Conservation (phyloP, 35 echinoderm and acorn worm species). For the Heliocidaris tuberculata region DNA sequence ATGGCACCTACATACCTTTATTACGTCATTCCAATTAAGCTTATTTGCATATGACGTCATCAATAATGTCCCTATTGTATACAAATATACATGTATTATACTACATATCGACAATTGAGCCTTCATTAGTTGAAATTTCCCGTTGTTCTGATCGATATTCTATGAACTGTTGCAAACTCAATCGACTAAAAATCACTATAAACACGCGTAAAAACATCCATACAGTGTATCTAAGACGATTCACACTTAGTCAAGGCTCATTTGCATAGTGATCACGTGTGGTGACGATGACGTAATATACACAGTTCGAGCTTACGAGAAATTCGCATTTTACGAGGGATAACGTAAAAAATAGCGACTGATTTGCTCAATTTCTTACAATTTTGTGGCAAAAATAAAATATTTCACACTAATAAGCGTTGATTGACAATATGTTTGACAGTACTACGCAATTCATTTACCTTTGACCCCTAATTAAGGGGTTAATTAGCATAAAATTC, state of each 20-base stretch:
- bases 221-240: not conserved
- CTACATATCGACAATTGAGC: not conserved
- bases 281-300: slow-evolving; percentile 42
- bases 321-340: not conserved
- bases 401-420: not conserved
- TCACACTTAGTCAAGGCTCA: not conserved
- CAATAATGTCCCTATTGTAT: not conserved
- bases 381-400: not conserved
- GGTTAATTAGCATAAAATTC: not conserved
- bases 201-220: not conserved
- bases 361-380: not conserved
- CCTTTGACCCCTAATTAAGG: not conserved
- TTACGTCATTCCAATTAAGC: not conserved
- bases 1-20: not conserved
- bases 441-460: not conserved
- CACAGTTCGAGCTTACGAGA: not conserved
- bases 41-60: slow-evolving; percentile 34
- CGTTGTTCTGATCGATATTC: not conserved
- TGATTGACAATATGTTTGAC: not conserved
- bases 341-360: not conserved
- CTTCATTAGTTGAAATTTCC: not conserved
- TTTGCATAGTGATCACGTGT: not conserved
- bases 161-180: not conserved
- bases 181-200: not conserved
- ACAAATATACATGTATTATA: not conserved